Conservation (phyloP, 2,888 invertebrate species). For the Mongoloraphidia duomilia region DNA sequence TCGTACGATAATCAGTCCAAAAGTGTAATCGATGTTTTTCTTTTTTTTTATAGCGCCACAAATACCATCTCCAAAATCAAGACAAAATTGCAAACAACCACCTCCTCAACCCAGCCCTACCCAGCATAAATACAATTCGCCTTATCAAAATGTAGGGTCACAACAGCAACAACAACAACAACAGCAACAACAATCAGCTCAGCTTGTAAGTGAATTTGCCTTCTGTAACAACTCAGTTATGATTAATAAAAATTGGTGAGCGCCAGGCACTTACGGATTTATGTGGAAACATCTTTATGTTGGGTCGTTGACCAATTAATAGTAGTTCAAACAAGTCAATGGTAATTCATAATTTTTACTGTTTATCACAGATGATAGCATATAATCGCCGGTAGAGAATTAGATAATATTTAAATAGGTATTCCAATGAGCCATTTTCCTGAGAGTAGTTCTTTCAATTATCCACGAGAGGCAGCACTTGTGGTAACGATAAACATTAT, state of each 20-base stretch:
- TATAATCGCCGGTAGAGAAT: too few species aligned
- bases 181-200: conserved; percentile 30
- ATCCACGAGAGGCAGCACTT: too few species aligned
- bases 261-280: too few species aligned
- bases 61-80: conserved; percentile 42
- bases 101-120: conserved; percentile 40
- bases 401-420: too few species aligned
- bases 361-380: too few species aligned
- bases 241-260: not conserved
- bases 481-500: too few species aligned
- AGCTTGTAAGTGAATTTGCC: conserved; percentile 22
- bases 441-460: too few species aligned
- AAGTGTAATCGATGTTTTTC: not conserved
- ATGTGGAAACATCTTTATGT: too few species aligned
- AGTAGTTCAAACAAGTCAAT: too few species aligned
- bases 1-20: not conserved
- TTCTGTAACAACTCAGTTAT: conserved; percentile 9
- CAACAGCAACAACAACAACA: conserved; percentile 26
- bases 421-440: too few species aligned
- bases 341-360: too few species aligned
- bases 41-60: conserved; percentile 30
- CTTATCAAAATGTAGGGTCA: conserved; percentile 35
- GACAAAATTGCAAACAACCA: conserved; percentile 35
- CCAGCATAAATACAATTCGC: conserved; percentile 37
- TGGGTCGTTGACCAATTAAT: too few species aligned